Evolutionary conservation across 2,113 vertebrate species (phyloP).

Genomic region (Mugil cephalus): DNA sequence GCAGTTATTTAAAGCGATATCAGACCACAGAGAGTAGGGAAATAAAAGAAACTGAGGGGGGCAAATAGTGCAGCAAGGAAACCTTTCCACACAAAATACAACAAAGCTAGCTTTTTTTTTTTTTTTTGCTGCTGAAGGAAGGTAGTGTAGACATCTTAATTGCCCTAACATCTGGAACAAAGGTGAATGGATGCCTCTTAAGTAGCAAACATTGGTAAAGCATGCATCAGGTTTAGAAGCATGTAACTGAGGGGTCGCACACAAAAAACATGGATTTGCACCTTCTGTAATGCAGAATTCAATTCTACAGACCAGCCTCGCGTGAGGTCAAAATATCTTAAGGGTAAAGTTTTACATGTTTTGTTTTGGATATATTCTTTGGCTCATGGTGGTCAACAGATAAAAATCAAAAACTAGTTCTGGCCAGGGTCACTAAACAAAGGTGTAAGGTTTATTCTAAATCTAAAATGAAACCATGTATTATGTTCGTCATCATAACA

Average conservation of each 20-base stretch:
- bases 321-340: too few species aligned
- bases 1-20: slow-evolving; percentile 87
- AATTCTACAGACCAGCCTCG: background rate
- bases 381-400: slow-evolving; percentile 30
- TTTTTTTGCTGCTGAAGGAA: slow-evolving; percentile 21
- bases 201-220: slow-evolving; percentile 41
- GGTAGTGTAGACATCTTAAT: background rate
- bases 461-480: background rate
- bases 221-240: slow-evolving; percentile 59
- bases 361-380: slow-evolving; percentile 27
- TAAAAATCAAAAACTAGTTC: background rate
- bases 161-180: slow-evolving; percentile 22
- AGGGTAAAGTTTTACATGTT: background rate
- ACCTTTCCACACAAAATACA: slow-evolving; percentile 40
- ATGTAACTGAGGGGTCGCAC: slow-evolving; percentile 36
- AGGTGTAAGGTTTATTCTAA: too few species aligned
- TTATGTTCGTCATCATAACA: background rate
- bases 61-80: slow-evolving; percentile 53
- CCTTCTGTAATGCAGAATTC: slow-evolving; percentile 1
- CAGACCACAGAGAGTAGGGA: slow-evolving; percentile 71
- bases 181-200: background rate
- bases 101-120: slow-evolving; percentile 48
- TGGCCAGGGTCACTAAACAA: background rate
- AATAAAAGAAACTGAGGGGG: slow-evolving; percentile 38
- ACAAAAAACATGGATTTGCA: slow-evolving; percentile 1